These are phyloP conservation scores for Noctilio leporinus DNA, from an alignment of 2,113 vertebrate species.

Conservation along the genomic window DNA sequence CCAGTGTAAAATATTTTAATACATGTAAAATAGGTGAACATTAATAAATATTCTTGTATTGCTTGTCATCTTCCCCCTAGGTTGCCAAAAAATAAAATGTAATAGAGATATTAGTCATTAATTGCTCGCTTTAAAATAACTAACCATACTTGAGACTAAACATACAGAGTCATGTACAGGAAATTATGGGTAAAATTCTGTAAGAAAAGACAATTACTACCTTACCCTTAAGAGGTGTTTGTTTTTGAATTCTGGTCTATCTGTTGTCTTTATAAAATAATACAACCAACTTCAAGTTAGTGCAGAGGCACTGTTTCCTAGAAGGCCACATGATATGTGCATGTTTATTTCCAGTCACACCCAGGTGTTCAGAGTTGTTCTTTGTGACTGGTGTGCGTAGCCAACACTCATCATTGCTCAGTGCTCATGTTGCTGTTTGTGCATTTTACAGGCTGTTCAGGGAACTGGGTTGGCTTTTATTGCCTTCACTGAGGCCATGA, in stretches of 20 bases:
- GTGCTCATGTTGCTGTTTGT: neutral
- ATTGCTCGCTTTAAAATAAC: neutral
- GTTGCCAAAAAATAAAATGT: neutral
- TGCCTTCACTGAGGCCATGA: constrained; percentile 98
- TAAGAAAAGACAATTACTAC: neutral
- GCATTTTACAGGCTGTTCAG: constrained; percentile 87
- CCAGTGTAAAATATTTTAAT: neutral
- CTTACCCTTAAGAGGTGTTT: neutral
- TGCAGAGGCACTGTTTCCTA: neutral
- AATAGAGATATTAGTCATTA: neutral
- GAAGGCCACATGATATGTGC: neutral
- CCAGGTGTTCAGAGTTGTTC: neutral
- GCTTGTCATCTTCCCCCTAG: neutral
- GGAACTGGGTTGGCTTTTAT: constrained; percentile 98
- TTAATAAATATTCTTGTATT: neutral
- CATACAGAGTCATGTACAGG: neutral
- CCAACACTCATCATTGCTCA: neutral
- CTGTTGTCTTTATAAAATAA: neutral
- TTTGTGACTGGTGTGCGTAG: neutral
- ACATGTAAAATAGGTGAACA: neutral
- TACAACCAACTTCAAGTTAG: neutral
- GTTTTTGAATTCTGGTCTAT: neutral
- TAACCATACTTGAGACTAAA: neutral
- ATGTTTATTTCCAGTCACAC: neutral
- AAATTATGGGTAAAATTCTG: neutral